Conservation (phyloP, 2,888 invertebrate genomes). For the Epicampocera succincta region DNA sequence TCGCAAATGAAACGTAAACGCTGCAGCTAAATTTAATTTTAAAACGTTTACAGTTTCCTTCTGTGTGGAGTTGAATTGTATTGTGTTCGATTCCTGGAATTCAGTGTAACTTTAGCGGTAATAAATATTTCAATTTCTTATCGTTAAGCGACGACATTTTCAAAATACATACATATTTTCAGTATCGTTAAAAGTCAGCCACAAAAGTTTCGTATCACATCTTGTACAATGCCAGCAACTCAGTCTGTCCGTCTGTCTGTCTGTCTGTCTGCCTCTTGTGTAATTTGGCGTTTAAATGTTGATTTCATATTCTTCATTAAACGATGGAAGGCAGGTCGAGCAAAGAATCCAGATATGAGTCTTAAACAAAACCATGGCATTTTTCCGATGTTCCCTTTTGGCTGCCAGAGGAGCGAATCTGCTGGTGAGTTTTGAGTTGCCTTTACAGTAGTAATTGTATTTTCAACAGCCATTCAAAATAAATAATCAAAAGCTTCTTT, state of each 20-base stretch:
- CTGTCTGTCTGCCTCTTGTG: conserved; percentile 1
- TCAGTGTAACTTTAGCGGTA: conserved; percentile 68
- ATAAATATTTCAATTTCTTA: conserved; percentile 69
- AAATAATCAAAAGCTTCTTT: conserved; percentile 57
- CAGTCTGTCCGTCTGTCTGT: too few species aligned
- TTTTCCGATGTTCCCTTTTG: conserved; percentile 20
- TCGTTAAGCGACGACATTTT: conserved; percentile 66
- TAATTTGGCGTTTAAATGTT: conserved; percentile 40
- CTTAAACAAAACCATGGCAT: conserved; percentile 24
- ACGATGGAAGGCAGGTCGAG: conserved; percentile 19
- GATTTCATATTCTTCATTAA: conserved; percentile 47
- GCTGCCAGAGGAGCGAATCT: neutral
- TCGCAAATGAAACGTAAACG: neutral
- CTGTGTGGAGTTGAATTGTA: neutral
- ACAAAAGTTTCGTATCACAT: conserved; percentile 11
- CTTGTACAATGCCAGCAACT: neutral
- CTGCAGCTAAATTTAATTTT: conserved; percentile 12
- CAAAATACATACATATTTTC: conserved; percentile 21
- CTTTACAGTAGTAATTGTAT: conserved; percentile 65
- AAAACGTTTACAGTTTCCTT: conserved; percentile 17
- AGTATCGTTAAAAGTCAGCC: conserved; percentile 17
- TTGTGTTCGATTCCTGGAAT: conserved; percentile 64
- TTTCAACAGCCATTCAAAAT: conserved; percentile 64
- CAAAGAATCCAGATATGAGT: conserved; percentile 8
- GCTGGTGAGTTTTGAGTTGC: neutral